Base-by-base conservation (phyloP, 2,797 vertebrate genomes). In the Podarcis lilfordi region DNA sequence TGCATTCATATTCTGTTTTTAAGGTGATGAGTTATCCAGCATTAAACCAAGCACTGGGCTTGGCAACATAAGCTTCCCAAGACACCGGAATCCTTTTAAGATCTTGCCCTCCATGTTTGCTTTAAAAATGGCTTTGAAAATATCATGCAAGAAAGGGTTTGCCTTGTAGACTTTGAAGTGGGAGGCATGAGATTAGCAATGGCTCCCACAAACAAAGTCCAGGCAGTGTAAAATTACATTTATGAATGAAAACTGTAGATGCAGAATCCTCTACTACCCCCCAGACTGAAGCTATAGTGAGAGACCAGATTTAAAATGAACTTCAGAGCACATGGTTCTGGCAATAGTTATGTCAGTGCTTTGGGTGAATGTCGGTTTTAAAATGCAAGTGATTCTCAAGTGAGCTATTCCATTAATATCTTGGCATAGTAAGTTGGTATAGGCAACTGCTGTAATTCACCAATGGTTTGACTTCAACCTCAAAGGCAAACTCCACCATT, bases 21-120 rank as follows among this genome's bases (percentile, higher is more conserved):
- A 95, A 96, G 93, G 95, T 96, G 96, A 97, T 96, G 95, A 96
- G 94, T 90, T 97, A 97, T 94, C 95, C 94, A 93, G 91, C 75
- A 86, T 88, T 87, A 95, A 95, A 95, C 86, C 86, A 37, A 91
- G 91, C 75, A 92, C 88, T 94, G 94, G 92, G 90, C 50, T 94
- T 96, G 94, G 94, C 89, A 93, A 93, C 91, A 89, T 78, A 82
- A 87, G 83, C 91, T 91, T 92, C 93, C 87, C 89, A 83, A 64
- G 61, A 92, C 74, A 92, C 11, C 59, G 89, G 89, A 94, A 93
- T 69, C 35, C 50, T 89, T 95, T 95, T 90, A n/a, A 75, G 61
- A 92, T 94, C 91, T 93, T 89, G 86, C 82, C 59, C 91, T 88
- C 93, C 45, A 72, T 61, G 61, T 9, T 68, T 21, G 68, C 74